These are phyloP conservation scores for Phoebastria nigripes DNA, from an alignment of 2,797 vertebrate genomes.

Conservation along the genomic window DNA sequence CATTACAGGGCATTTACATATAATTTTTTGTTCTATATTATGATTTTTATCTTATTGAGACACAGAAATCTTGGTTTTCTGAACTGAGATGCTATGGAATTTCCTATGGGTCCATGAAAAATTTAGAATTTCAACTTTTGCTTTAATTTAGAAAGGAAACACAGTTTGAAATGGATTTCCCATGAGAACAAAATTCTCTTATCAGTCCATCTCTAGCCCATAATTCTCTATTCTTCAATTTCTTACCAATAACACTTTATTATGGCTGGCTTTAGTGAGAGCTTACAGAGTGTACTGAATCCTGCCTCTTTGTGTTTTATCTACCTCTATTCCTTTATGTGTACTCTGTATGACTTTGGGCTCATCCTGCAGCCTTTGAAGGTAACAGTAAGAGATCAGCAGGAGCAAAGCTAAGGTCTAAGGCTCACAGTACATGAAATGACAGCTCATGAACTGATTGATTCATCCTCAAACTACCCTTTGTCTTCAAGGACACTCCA, in stretches of 20 bases:
- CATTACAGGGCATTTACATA: neutral
- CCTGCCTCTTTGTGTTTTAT: neutral
- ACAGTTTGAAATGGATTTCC: neutral
- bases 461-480: constrained; percentile 1
- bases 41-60: neutral
- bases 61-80: neutral
- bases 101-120: neutral
- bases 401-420: constrained; percentile 7
- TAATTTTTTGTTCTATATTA: neutral
- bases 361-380: neutral
- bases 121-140: neutral
- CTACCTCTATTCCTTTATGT: neutral
- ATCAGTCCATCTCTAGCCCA: neutral
- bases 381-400: neutral
- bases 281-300: neutral
- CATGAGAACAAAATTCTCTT: neutral
- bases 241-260: neutral
- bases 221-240: neutral
- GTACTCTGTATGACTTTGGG: neutral
- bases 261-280: neutral
- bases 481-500: constrained; percentile 42
- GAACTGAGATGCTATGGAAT: neutral
- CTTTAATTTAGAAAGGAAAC: neutral
- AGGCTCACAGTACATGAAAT: neutral
- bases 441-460: neutral